A percentile compares a stretch with the other conserved stretches of the same genome.
phyloP scores from a whole-genome alignment of 2,113 vertebrate genomes.

The Lamprologus lemairii region DNA sequence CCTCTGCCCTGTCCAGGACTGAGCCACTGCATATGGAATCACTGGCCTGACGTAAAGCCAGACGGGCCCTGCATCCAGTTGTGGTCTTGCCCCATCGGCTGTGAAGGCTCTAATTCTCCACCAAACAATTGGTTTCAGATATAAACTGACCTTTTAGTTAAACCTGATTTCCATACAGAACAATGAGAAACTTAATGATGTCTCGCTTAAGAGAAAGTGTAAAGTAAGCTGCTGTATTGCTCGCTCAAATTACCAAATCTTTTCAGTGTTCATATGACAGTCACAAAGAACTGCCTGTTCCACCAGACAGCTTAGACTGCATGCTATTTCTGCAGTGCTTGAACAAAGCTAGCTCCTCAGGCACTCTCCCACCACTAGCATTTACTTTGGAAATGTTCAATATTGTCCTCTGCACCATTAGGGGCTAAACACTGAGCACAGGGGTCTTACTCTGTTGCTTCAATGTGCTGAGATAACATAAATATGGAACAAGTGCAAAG shows the following conservation, averaged over 20 bases:
- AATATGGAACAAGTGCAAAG: neutral
- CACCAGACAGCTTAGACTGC: neutral
- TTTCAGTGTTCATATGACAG: slow-evolving; percentile 22
- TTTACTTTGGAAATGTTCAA: neutral
- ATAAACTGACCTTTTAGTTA: neutral
- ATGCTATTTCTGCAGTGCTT: slow-evolving; percentile 8
- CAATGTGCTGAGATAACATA: neutral
- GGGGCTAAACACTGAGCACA: neutral
- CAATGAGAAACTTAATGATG: neutral
- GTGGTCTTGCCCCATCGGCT: neutral
- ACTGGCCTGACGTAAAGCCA: slow-evolving; percentile 13
- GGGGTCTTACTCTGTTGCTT: neutral
- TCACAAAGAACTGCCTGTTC: slow-evolving; percentile 50
- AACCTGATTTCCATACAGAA: slow-evolving; percentile 23
- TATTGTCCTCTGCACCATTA: neutral
- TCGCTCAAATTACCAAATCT: slow-evolving; percentile 9
- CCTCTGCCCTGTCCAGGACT: slow-evolving; percentile 43
- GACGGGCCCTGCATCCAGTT: neutral
- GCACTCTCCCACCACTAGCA: neutral
- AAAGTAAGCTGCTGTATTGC: neutral
- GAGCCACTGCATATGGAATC: slow-evolving; percentile 31
- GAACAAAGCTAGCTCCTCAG: slow-evolving; percentile 3
- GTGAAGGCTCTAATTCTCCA: neutral
- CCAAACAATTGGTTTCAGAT: neutral
- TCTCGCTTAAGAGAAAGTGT: neutral